Conservation (phyloP, 1,140 invertebrate genomes). For the Latrodectus geometricus region DNA sequence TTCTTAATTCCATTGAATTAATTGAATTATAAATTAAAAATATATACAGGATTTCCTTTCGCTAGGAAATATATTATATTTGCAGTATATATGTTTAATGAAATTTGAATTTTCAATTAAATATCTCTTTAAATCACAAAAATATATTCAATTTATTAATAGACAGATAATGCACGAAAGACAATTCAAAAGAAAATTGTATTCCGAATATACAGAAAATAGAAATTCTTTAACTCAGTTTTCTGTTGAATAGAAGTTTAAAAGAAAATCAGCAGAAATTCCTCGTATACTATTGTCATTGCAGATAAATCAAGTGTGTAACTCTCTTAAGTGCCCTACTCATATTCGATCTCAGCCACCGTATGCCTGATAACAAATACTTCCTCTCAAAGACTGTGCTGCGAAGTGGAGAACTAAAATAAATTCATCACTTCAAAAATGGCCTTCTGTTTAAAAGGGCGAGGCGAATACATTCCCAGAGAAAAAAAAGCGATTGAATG, state of each 20-base stretch:
- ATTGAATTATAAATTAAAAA: too few relatives aligned
- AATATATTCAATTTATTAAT: too few relatives aligned
- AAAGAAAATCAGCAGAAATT: not conserved
- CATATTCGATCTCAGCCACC: conserved; percentile 42
- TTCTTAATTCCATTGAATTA: too few relatives aligned
- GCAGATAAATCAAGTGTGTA: not conserved
- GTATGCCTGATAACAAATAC: conserved; percentile 18
- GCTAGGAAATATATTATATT: too few relatives aligned
- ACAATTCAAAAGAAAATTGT: too few relatives aligned
- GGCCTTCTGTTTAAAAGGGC: conserved; percentile 50
- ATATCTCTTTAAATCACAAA: too few relatives aligned
- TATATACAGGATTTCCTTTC: too few relatives aligned
- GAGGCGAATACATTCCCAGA: not conserved
- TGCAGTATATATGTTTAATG: too few relatives aligned
- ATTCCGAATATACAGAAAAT: too few relatives aligned
- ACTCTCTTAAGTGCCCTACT: conserved; percentile 25
- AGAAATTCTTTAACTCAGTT: too few relatives aligned
- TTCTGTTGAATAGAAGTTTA: not conserved
- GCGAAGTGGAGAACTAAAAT: conserved; percentile 15
- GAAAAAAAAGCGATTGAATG: conserved; percentile 36
- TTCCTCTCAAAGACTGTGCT: conserved; percentile 1
- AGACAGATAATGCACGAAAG: too few relatives aligned
- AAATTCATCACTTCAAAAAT: conserved; percentile 43
- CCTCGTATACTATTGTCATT: not conserved
- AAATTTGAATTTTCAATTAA: too few relatives aligned